A percentile compares a stretch with the other conserved stretches of the same genome.
phyloP scores from a whole-genome alignment of 1,140 invertebrate species.

The Pantala flavescens region DNA sequence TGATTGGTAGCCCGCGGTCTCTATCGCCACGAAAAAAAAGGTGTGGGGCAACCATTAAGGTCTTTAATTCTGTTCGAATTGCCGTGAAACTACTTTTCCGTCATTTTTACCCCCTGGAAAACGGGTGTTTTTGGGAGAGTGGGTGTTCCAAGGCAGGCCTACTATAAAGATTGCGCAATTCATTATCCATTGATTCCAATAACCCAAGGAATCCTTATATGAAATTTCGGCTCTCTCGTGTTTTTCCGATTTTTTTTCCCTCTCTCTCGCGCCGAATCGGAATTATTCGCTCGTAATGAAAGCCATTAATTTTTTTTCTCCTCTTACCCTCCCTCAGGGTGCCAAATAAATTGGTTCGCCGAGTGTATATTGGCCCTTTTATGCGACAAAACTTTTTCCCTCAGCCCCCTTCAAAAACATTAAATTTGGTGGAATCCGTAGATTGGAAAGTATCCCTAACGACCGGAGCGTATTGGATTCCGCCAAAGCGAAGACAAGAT shows the following conservation, averaged over 20 bases:
- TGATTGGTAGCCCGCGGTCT: no score
- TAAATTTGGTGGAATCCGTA: not conserved
- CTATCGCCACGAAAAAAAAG: no score
- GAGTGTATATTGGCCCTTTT: not conserved
- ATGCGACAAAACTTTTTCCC: not conserved
- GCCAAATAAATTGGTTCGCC: not conserved
- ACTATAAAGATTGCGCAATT: conserved; percentile 1
- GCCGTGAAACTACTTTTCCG: no score
- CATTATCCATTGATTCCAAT: conserved; percentile 3
- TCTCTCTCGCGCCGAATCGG: not conserved
- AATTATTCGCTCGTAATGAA: conserved; percentile 2
- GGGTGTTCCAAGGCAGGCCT: not conserved
- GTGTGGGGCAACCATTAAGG: no score
- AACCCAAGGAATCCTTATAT: conserved; percentile 6
- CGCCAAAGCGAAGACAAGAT: not conserved
- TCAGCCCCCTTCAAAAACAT: not conserved
- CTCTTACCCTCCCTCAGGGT: not conserved
- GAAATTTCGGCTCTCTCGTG: not conserved
- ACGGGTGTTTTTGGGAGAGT: no score
- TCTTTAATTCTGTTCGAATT: no score
- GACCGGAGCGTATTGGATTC: not conserved
- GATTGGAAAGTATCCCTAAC: not conserved
- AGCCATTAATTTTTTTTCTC: conserved; percentile 2
- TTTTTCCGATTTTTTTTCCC: not conserved
- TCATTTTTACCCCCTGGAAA: no score